Percentiles rank a stretch among this genome's conserved stretches.
Conservation (phyloP, 2,113 vertebrate genomes). For the Dromaius novaehollandiae region DNA sequence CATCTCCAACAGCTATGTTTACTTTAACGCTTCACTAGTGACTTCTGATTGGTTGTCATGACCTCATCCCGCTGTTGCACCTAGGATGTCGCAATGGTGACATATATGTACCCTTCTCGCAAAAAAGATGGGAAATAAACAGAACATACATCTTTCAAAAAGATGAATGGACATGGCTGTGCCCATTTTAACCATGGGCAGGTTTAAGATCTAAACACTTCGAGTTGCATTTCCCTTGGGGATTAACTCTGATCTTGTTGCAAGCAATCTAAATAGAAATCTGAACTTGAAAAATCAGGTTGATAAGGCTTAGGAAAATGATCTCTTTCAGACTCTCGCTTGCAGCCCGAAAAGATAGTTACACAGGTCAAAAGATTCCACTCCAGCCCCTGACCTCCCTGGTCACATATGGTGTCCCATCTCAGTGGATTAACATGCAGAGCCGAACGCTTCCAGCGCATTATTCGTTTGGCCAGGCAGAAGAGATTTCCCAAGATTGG, state of each 20-base stretch:
- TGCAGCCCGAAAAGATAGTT: constrained; percentile 74
- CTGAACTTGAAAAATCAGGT: constrained; percentile 60
- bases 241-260: constrained; percentile 38
- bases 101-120: constrained; percentile 54
- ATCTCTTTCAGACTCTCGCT: constrained; percentile 51
- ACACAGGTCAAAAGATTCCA: constrained; percentile 81
- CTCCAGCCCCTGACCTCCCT: constrained; percentile 79
- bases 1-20: constrained; percentile 82
- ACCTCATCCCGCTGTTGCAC: constrained; percentile 79
- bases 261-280: constrained; percentile 29
- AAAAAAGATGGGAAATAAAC: constrained; percentile 63
- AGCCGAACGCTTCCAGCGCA: constrained; percentile 54
- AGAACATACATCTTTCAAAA: constrained; percentile 56
- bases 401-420: constrained; percentile 75
- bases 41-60: constrained; percentile 85
- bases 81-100: constrained; percentile 69
- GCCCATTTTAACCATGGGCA: constrained; percentile 9
- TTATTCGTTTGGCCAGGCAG: constrained; percentile 63
- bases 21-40: constrained; percentile 82
- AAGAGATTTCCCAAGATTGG: constrained; percentile 47
- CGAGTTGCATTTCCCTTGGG: constrained; percentile 33
- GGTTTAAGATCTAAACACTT: constrained; percentile 26
- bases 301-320: constrained; percentile 60
- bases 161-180: constrained; percentile 53
- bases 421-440: constrained; percentile 82